Base-by-base conservation (phyloP, 2,888 invertebrate genomes). In the Eupithecia centaureata region DNA sequence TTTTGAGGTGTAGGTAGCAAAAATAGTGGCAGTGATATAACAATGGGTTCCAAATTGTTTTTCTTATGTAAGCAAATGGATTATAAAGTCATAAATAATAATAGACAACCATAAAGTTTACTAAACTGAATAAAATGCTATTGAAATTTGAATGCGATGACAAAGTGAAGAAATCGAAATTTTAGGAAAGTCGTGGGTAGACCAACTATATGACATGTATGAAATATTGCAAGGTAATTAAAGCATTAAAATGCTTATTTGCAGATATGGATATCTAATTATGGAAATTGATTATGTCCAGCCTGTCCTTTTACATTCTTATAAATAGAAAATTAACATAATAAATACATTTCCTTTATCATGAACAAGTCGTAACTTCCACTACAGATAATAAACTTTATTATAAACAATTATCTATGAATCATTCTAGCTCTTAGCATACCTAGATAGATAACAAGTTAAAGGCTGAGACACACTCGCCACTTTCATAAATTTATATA, bases 401-500 rank as follows among this genome's bases (percentile, higher is more conserved):
- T 61, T 32, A 61, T 57, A 51, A 59, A n/a, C 51, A 61, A 25
- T 64, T 54, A 62, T 62, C 62, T 30, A 62, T 65, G 65, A 68
- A 32, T 68, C 52, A 68, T 22, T 57, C 51, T 30, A 42, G 64
- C 64, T 63, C 60, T 68, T 65, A 61, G 64, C 57, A 58, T 68
- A 52, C 25, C 68, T 61, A 65, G 64, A 61, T 61, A 65, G 64
- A 61, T 68, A 65, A 65, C 64, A 35, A n/a, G 25, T 52, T 27
- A 52, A n/a, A 27, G 51, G 51, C 27, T 25, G 25, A 25, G 25
- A 25, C 51, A 51, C 22, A 52, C 51, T 25, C 22, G 25, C 25
- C 15, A 52, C 27, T 52, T 52, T 52, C 18, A 8, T 42, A 18
- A 18, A 18, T 42, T 10, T 18, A 5, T n/a, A 8, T 8, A 5